Conservation (phyloP, 2,113 vertebrate species). For the Abramis brama region DNA sequence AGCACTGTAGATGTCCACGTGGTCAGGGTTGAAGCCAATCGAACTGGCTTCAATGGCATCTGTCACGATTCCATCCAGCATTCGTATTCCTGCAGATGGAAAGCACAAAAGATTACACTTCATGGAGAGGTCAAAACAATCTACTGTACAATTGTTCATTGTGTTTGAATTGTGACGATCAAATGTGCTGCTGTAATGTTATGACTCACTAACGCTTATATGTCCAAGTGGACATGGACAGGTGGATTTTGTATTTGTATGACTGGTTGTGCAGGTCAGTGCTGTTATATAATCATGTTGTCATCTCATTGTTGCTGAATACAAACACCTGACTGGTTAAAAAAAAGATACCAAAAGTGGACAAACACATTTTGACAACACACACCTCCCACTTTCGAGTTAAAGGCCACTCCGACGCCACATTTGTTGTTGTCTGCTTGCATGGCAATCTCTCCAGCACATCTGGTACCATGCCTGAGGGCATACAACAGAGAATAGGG, state of each 20-base stretch:
- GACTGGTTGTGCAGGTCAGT: neutral
- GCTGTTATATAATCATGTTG: slow-evolving; percentile 21
- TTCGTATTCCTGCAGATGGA: slow-evolving; percentile 85
- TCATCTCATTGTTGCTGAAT: neutral
- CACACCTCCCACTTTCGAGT: slow-evolving; percentile 96
- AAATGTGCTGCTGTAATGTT: neutral
- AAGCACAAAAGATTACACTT: neutral
- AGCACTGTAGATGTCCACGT: slow-evolving; percentile 98
- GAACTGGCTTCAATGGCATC: slow-evolving; percentile 98
- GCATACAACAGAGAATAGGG: slow-evolving; percentile 8
- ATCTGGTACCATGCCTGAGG: slow-evolving; percentile 91
- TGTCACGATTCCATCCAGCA: slow-evolving; percentile 96
- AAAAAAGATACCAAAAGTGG: neutral
- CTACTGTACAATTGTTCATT: neutral
- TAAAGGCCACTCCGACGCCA: slow-evolving; percentile 95
- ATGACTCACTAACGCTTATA: slow-evolving; percentile 9
- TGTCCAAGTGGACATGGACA: neutral
- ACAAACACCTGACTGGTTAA: neutral
- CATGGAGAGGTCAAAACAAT: neutral
- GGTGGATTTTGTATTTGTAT: neutral
- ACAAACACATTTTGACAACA: neutral
- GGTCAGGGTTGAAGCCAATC: slow-evolving; percentile 93
- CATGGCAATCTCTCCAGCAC: slow-evolving; percentile 98
- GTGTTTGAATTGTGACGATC: neutral
- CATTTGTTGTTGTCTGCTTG: slow-evolving; percentile 97